phyloP scores from a whole-genome alignment of 1,140 invertebrate genomes.

The Listronotus bonariensis region DNA sequence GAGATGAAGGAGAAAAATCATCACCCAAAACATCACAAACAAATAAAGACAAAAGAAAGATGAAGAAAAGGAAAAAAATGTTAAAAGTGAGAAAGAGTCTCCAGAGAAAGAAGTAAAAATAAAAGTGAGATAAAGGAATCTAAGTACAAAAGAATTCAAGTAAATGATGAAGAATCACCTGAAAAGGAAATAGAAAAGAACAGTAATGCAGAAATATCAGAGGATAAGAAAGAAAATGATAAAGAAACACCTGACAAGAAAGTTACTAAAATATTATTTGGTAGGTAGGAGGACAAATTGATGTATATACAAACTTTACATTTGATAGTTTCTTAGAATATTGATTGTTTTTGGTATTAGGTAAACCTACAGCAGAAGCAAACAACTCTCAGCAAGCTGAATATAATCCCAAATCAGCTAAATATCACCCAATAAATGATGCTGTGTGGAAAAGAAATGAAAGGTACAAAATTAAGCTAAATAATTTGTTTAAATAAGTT shows the following conservation, averaged over 20 bases:
- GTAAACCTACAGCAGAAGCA: not conserved
- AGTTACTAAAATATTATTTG: constrained; percentile 19
- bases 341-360: constrained; percentile 3
- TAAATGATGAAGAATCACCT: not conserved
- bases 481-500: no score
- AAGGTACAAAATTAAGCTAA: constrained; percentile 60
- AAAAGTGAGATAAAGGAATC: not conserved
- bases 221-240: not conserved
- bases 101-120: not conserved
- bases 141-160: constrained; percentile 1
- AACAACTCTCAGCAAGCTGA: constrained; percentile 1
- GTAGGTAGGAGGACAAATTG: not conserved
- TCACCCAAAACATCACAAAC: not conserved
- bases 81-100: not conserved
- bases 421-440: constrained; percentile 90
- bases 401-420: constrained; percentile 77
- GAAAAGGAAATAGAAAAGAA: constrained; percentile 14
- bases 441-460: constrained; percentile 83
- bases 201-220: no score
- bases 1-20: not conserved
- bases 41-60: not conserved
- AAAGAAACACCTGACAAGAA: constrained; percentile 7
- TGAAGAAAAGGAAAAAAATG: not conserved
- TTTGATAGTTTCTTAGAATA: not conserved
- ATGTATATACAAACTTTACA: not conserved